phyloP scores from a whole-genome alignment of 1,140 invertebrate species.

The Drosophila carrolli region DNA sequence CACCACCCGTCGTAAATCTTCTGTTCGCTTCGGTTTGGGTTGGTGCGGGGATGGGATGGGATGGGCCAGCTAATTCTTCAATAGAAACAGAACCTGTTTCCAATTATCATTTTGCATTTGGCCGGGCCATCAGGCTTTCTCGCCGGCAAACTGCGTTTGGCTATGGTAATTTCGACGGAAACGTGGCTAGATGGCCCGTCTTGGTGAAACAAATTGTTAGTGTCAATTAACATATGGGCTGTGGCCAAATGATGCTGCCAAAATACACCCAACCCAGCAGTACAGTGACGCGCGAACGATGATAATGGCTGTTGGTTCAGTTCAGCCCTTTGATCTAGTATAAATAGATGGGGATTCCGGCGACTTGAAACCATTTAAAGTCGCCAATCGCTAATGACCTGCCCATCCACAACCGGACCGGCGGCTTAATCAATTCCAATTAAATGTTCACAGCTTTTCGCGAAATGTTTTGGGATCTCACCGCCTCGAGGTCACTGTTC shows the following conservation, averaged over 20 bases:
- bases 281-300: conserved; percentile 48
- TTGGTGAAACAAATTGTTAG: conserved; percentile 65
- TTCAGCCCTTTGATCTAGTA: conserved; percentile 21
- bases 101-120: conserved; percentile 73
- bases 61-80: conserved; percentile 51
- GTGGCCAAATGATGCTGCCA: conserved; percentile 47
- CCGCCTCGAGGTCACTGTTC: conserved; percentile 44
- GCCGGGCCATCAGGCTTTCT: conserved; percentile 45
- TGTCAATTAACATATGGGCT: conserved; percentile 74
- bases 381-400: conserved; percentile 38
- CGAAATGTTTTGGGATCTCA: conserved; percentile 16
- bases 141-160: conserved; percentile 38
- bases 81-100: conserved; percentile 73
- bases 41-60: conserved; percentile 8
- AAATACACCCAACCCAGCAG: conserved; percentile 18
- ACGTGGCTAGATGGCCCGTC: conserved; percentile 33
- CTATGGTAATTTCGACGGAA: conserved; percentile 52
- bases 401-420: conserved; percentile 32
- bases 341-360: conserved; percentile 41
- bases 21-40: conserved; percentile 34
- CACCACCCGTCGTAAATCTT: conserved; percentile 76
- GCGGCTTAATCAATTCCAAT: conserved; percentile 43
- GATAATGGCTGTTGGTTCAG: conserved; percentile 1
- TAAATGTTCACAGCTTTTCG: conserved; percentile 46
- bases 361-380: conserved; percentile 24